Base-by-base conservation (phyloP, 1,140 invertebrate genomes). In the Druon quercuslanigerum region DNA sequence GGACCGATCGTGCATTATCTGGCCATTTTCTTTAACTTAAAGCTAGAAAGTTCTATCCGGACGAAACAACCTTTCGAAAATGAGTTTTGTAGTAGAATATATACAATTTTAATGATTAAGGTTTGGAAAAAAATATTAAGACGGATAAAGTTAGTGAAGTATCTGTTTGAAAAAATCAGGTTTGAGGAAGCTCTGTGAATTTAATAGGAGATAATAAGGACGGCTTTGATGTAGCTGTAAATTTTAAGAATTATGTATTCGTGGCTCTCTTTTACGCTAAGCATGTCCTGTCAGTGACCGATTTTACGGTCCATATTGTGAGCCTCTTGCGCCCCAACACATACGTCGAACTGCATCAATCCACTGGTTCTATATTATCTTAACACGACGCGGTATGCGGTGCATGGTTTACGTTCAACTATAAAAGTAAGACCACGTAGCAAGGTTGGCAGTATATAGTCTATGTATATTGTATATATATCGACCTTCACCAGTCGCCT, bases 341-440 rank as follows among this genome's bases (percentile, higher is more conserved):
- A 79, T 74, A 72, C 78, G 19, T 74, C 51, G 71, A 74, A 76
- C 73, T 71, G 78, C 76, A 80, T 79, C 80, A 77, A 75, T 52
- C 79, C 77, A 71, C 66, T 75, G 80, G 76, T 87, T 86, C 84
- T 86, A 85, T 88, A 87, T 88, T 87, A 85, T 88, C 84, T 87
- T 85, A 88, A 87, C 85, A 82, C 81, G 84, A 84, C 82, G 70
- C 78, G 76, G 83, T 87, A 83, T 83, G 84, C 82, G 82, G 79
- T 81, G 82, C 83, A 85, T 86, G 86, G 85, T 89, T 90, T 90
- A 90, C 86, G 83, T 84, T 79, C 85, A 77, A 76, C 83, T 86
- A 86, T 90, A 89, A 90, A 90, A 90, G 85, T 87, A 86, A 88
- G 82, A 76, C 83, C 79, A 77, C 72, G 73, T 72, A 77, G 78